Evolutionary conservation across 1,140 invertebrate genomes (phyloP).

Genomic region (Drosophila gunungcola): DNA sequence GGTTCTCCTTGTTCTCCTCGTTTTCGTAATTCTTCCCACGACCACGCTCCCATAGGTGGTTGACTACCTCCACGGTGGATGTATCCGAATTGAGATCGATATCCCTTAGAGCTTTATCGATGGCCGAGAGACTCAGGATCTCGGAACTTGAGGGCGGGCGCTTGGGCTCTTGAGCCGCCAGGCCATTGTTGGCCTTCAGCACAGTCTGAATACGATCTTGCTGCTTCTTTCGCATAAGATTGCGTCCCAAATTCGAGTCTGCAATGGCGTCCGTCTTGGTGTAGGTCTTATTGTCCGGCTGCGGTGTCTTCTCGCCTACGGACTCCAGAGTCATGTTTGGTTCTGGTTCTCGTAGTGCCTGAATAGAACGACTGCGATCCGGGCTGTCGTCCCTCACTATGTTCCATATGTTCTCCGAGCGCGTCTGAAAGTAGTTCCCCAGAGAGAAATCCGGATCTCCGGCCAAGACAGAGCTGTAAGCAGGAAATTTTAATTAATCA

Average conservation of each 20-base stretch:
- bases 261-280: slow-evolving; percentile 45
- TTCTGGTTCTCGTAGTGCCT: slow-evolving; percentile 19
- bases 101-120: slow-evolving; percentile 67
- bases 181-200: slow-evolving; percentile 8
- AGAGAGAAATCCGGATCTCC: slow-evolving; percentile 77
- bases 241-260: slow-evolving; percentile 35
- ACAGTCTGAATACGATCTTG: slow-evolving; percentile 42
- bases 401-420: slow-evolving; percentile 71
- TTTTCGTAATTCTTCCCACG: slow-evolving; percentile 7
- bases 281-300: slow-evolving; percentile 74
- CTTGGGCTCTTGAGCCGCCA: slow-evolving; percentile 14
- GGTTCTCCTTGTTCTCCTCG: slow-evolving; percentile 57
- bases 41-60: slow-evolving; percentile 34
- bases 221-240: slow-evolving; percentile 55
- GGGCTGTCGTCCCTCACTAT: slow-evolving; percentile 54
- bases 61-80: slow-evolving; percentile 57
- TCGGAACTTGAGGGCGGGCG: slow-evolving; percentile 60
- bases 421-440: slow-evolving; percentile 74
- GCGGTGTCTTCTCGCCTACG: slow-evolving; percentile 46
- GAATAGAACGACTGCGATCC: slow-evolving; percentile 15
- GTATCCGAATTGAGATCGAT: slow-evolving; percentile 66
- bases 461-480: slow-evolving; percentile 60
- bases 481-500: not conserved
- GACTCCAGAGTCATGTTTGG: not conserved
- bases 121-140: slow-evolving; percentile 71